A percentile compares a stretch with the other conserved stretches of the same genome.
Evolutionary conservation across 2,113 vertebrate genomes (phyloP).

Genomic region (Bothrops jararaca): DNA sequence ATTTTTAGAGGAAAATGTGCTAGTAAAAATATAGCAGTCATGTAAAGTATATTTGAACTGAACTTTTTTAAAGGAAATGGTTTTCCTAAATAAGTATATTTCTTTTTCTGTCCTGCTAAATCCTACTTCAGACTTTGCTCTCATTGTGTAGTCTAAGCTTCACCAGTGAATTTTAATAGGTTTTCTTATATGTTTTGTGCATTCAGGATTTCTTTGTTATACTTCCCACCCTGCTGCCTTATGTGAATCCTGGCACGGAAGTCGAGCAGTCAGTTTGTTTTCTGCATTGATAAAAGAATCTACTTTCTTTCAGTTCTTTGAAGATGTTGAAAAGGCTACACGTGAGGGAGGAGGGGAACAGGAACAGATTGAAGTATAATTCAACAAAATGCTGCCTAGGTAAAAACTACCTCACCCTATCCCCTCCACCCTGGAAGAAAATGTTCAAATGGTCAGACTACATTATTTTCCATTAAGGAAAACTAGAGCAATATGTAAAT

Average conservation of each 20-base stretch:
- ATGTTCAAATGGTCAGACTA: constrained; percentile 66
- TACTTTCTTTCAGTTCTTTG: constrained; percentile 70
- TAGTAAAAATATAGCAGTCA: constrained; percentile 43
- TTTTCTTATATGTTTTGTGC: constrained; percentile 74
- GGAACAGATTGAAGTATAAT: constrained; percentile 71
- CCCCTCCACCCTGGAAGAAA: constrained; percentile 61
- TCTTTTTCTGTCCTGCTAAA: constrained; percentile 70
- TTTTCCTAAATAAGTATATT: constrained; percentile 64
- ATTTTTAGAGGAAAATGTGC: constrained; percentile 47
- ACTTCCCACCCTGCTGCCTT: constrained; percentile 72
- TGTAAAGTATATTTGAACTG: constrained; percentile 63
- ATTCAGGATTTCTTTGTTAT: constrained; percentile 77
- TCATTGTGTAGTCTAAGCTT: constrained; percentile 69
- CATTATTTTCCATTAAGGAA: constrained; percentile 60
- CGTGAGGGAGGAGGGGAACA: constrained; percentile 68
- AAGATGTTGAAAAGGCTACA: constrained; percentile 76
- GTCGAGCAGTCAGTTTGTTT: constrained; percentile 78
- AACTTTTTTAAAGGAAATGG: constrained; percentile 64
- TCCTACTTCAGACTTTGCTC: constrained; percentile 72
- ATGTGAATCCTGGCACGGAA: constrained; percentile 73
- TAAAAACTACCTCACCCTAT: constrained; percentile 60
- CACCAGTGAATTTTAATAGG: constrained; percentile 74
- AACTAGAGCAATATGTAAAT: constrained; percentile 62
- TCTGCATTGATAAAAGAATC: constrained; percentile 78
- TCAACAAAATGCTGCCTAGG: constrained; percentile 70